phyloP scores from a whole-genome alignment of 37 sponge, comb jelly and placozoan genomes.

The Hormiphora californensis region DNA sequence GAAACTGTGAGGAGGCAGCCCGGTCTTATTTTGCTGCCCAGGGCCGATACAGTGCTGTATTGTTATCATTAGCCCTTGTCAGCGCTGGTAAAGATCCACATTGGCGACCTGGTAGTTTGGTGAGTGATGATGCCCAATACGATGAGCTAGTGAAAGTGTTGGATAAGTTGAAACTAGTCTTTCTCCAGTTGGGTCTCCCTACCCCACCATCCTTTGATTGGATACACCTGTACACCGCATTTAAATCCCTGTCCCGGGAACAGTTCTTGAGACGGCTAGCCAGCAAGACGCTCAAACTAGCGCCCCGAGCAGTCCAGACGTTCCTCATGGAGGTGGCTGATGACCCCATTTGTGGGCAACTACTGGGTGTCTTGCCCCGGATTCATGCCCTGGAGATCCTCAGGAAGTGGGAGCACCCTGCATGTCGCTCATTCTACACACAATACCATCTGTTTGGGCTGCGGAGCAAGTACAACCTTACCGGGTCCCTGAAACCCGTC shows the following conservation, averaged over 20 bases:
- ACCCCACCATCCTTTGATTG: not conserved
- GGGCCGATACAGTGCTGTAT: not conserved
- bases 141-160: not conserved
- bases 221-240: slow-evolving; percentile 13
- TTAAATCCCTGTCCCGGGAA: not conserved
- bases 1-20: not conserved
- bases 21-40: not conserved
- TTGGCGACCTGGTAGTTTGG: not conserved
- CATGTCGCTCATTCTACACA: not conserved
- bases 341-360: not conserved
- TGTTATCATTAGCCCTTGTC: not conserved
- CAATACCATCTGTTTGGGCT: slow-evolving; percentile 25
- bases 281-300: not conserved
- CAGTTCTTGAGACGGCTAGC: slow-evolving; percentile 12
- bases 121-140: too few relatives aligned
- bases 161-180: not conserved
- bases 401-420: not conserved
- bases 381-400: not conserved
- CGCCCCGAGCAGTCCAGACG: not conserved
- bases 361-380: not conserved
- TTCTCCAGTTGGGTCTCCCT: not conserved
- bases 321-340: not conserved
- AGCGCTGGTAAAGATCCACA: not conserved
- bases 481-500: not conserved
- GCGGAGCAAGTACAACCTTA: not conserved